Base-by-base conservation (phyloP, 2,888 invertebrate species). In the Xanthia icteritia region DNA sequence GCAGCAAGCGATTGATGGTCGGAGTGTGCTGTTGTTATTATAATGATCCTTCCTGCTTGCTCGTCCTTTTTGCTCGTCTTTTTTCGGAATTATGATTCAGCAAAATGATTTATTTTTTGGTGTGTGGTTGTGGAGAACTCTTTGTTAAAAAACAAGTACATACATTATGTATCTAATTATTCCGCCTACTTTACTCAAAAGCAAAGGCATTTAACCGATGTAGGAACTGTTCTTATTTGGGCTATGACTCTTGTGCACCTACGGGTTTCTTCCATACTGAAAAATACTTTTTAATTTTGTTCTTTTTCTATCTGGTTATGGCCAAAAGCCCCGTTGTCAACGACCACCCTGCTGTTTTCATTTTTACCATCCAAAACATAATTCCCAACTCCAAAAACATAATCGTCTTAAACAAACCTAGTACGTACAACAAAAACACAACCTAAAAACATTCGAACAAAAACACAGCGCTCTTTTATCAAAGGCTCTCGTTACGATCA, bases 401-500 rank as follows among this genome's bases (percentile, higher is more conserved):
- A 17, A 76, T 27, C n/a, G 4, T n/a, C 67, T 77, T 36, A 54
- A 51, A 61, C 13, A 36, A 48, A 20, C 36, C 39, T 3, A 39
- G 5, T 20, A 31, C 13, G 13, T 42, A 51, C 56, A 67, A 11
- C 15, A 66, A 79, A 81, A 84, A 79, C 27, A 63, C 11, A 2
- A 23, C 11, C 15, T 31, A 27, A 36, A 60, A 31, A 58, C 61
- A 83, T 68, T 45, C 45, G 61, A 64, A 66, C 31, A 60, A 84
- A 86, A 83, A 86, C 45, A 63, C 70, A 54, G 23, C n/a, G 23
- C 72, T 60, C 68, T 63, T 86, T 73, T 74, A 86, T 79, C 85
- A 84, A 84, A 86, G 87, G 71, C 13, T 72, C 80, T 51, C n/a
- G 60, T 83, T 65, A 86, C 80, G 72, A 74, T 79, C 80, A 65